Evolutionary conservation across 2,797 vertebrate species (phyloP), one percentile per base, ranked within the genome.

Genomic region (Schizopygopsis pylzovi): DNA sequence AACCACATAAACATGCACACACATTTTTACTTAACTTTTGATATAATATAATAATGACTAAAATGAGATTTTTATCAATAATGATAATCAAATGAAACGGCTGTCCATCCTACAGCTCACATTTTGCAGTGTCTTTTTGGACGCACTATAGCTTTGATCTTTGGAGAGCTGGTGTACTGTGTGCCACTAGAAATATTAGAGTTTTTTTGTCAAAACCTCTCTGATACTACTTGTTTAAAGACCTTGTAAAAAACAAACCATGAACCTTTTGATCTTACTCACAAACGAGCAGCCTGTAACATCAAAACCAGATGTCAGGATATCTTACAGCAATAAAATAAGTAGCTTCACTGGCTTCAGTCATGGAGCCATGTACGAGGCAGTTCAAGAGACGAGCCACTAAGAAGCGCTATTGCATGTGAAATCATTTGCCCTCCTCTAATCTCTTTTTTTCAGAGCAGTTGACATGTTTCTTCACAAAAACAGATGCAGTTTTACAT

Each of bases 301-400:
- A 81, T 81, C 28, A 41, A 68, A 70, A 81, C 20, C 79, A 81
- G 70, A 83, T 73, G 70, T 28, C 81, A 33, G 70, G 81, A 83
- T 75, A 47, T 33, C 52, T 61, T 16, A 61, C 54, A 28, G 68
- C 54, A 61, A 61, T 82, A 82, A 71, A 71, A 41, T 18, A 39
- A 82, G 25, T 47, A 61, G 37, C 6, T 56, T 82, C 6, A 15
- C 16, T 22, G 37, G 61, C n/a, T 68, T 56, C 11, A 84, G 45
- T 45, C 56, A 28, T 25, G 28, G 13, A 52, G 37, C 28, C 12
- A 52, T 4, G 8, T 0, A 71, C 16, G 63, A 79, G 18, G 39
- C 63, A n/a, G n/a, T 79, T 84, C 25, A 49, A 28, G 2, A 70
- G 25, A 67, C 1, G 11, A 45, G 37, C 65, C 75, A 70, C 75